Evolutionary conservation across 2,113 vertebrate genomes (phyloP), one percentile per base, ranked within the genome.

Genomic region (Tupaia chinensis): DNA sequence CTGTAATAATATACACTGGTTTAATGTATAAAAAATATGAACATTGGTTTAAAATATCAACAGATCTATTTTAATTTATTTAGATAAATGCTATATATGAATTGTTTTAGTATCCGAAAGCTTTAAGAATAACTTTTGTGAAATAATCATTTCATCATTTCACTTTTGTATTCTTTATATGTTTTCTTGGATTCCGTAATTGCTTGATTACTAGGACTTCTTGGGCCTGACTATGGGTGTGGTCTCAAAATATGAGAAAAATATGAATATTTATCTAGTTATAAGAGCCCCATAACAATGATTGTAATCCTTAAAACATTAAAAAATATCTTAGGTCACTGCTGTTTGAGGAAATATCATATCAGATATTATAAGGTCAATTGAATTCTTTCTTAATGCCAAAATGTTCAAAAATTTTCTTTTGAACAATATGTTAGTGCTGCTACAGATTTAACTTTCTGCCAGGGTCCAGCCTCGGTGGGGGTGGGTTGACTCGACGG

Each of bases 121-220:
- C 4, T 15, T 76, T 13, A 76, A 84, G 85, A 72, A 63, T 89
- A 19, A 84, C 74, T 80, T 1, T 74, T 94, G 13, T 85, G 63
- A 85, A 82, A 85, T 79, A 70, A 73, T 70, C 6, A 76, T 73
- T 77, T 84, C 8, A 11, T 76, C 56, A 7, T 69, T 6, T 78
- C 4, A n/a, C n/a, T 78, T 83, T 90, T 81, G 15, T 20, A 86
- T 72, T 53, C 29, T 89, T 81, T 9, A 3, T 83, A 9, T 89
- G 25, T 95, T 93, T 87, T 95, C 20, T n/a, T 89, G 65, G 74
- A 77, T 83, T 92, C 44, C 79, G 15, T 70, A 70, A 65, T 53
- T 89, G 7, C 27, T 27, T 87, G 17, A 82, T 86, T 70, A 20
- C 20, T 69, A 69, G 69, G 7, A 69, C 5, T 90, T 44, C 19